phyloP scores from a whole-genome alignment of 2,888 invertebrate species.

The Amphipyra tragopoginis region DNA sequence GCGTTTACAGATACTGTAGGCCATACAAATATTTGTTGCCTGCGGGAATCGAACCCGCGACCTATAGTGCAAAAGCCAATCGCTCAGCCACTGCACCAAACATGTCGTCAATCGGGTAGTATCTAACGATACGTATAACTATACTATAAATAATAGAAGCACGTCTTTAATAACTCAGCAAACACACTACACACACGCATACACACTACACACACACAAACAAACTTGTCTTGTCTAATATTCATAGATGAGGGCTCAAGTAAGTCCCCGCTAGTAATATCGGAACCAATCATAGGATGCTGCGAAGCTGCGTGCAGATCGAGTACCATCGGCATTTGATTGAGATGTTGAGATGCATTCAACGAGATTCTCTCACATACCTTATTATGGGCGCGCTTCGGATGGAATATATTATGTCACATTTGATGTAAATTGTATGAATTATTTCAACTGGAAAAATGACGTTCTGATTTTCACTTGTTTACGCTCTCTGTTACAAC shows the following conservation, averaged over 20 bases:
- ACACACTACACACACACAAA: neutral
- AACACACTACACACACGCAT: neutral
- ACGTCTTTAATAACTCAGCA: neutral
- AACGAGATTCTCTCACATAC: slow-evolving; percentile 18
- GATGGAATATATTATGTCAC: neutral
- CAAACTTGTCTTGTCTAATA: slow-evolving; percentile 4
- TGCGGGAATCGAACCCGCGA: no score
- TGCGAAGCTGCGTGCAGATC: slow-evolving; percentile 8
- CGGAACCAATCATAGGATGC: slow-evolving; percentile 31
- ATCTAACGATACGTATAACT: no score
- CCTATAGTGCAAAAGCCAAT: no score
- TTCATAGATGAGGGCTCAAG: slow-evolving; percentile 6
- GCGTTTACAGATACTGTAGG: no score
- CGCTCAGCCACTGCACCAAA: no score
- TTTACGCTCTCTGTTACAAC: no score
- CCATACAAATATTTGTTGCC: no score
- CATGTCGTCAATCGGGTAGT: no score
- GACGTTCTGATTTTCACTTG: no score
- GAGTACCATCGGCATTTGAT: slow-evolving; percentile 2
- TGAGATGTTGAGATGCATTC: slow-evolving; percentile 28
- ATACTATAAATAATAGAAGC: no score
- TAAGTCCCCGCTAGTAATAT: slow-evolving; percentile 20
- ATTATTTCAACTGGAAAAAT: no score
- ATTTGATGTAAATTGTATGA: no score
- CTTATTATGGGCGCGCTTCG: slow-evolving; percentile 9